These are phyloP conservation scores for Gobio occitaniae DNA, from an alignment of 2,797 vertebrate genomes.

Conservation along the genomic window DNA sequence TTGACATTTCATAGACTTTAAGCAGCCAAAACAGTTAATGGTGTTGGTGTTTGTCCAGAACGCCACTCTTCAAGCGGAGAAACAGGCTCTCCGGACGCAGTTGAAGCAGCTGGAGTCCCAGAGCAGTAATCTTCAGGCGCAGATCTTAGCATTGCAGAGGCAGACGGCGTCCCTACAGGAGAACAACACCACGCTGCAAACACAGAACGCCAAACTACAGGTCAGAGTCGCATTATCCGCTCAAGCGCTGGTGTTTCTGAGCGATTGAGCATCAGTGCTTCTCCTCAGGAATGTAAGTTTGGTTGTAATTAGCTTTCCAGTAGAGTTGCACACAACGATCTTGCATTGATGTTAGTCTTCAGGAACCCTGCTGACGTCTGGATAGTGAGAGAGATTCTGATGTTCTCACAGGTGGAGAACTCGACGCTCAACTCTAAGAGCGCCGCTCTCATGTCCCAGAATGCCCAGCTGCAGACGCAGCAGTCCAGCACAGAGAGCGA, in stretches of 20 bases:
- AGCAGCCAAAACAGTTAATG: background rate
- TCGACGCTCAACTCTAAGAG: constrained; percentile 93
- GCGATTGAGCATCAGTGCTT: background rate
- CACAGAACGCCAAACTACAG: constrained; percentile 97
- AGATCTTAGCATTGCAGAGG: constrained; percentile 93
- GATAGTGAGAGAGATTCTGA: background rate
- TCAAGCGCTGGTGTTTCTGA: background rate
- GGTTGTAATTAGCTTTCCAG: constrained; percentile 5
- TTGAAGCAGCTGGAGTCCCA: constrained; percentile 95
- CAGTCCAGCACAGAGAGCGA: constrained; percentile 92
- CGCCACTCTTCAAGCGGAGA: constrained; percentile 97
- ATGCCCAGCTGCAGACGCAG: constrained; percentile 92
- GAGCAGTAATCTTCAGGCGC: constrained; percentile 94
- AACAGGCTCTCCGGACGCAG: constrained; percentile 92
- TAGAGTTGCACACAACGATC: background rate
- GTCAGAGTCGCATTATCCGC: constrained; percentile 66
- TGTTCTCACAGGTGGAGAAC: constrained; percentile 88
- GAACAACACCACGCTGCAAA: constrained; percentile 94
- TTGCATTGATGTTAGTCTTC: background rate
- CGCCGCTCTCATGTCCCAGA: constrained; percentile 93
- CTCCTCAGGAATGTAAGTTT: background rate
- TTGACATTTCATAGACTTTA: background rate
- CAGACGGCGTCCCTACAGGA: constrained; percentile 94
- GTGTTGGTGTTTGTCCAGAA: constrained; percentile 80
- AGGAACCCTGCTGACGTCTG: background rate